phyloP scores from a whole-genome alignment of 1,140 invertebrate genomes.

The Schlechtendalia chinensis region DNA sequence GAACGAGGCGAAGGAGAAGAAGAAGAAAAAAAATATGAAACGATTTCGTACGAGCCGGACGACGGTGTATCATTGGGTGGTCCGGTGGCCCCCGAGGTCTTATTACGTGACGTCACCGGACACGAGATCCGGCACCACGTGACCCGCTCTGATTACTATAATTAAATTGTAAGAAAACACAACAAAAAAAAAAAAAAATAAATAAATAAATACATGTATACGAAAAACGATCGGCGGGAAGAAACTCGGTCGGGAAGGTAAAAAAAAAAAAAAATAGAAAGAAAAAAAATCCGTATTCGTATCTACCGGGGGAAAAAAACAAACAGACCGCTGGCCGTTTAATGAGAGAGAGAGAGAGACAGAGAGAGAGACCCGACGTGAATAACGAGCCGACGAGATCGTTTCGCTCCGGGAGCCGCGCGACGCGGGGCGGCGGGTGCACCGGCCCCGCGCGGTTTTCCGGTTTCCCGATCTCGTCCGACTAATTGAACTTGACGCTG shows the following conservation, averaged over 20 bases:
- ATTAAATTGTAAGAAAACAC: constrained; percentile 41
- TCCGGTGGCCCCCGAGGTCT: constrained; percentile 31
- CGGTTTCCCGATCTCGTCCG: constrained; percentile 36
- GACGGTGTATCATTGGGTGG: constrained; percentile 43
- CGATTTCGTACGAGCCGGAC: background rate
- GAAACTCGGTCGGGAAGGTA: background rate
- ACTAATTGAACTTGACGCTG: constrained; percentile 23
- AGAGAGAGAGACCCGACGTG: background rate
- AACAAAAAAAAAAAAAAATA: background rate
- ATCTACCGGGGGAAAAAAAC: constrained; percentile 21
- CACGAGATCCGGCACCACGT: constrained; percentile 47
- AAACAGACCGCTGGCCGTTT: constrained; percentile 46
- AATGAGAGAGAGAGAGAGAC: no score
- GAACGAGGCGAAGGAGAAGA: background rate
- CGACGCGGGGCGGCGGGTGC: constrained; percentile 18
- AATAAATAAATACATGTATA: constrained; percentile 10
- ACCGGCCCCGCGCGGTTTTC: constrained; percentile 33
- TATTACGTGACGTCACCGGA: constrained; percentile 46
- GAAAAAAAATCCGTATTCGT: background rate
- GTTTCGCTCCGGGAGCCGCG: constrained; percentile 31
- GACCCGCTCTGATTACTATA: constrained; percentile 49
- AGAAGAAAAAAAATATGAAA: background rate
- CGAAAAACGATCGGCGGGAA: background rate
- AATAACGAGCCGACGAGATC: constrained; percentile 39
- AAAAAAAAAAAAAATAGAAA: background rate